Percentiles rank a stretch among this genome's conserved stretches.
These are phyloP conservation scores for Furnarius figulus DNA, from an alignment of 2,113 vertebrate species.

Conservation along the genomic window DNA sequence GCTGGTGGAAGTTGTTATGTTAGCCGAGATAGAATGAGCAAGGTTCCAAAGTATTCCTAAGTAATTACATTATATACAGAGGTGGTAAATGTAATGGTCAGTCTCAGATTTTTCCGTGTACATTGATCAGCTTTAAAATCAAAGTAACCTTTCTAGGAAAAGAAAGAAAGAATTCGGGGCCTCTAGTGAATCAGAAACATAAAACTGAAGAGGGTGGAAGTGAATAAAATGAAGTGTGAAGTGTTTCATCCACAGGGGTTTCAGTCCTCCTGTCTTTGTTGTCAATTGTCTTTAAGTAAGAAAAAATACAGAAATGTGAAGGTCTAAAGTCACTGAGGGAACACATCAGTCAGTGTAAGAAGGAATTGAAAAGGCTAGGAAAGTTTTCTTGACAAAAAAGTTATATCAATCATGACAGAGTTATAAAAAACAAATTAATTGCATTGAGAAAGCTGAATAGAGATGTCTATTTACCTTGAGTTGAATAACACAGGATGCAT, in stretches of 20 bases:
- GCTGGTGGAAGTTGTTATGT: background rate
- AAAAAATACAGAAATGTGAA: background rate
- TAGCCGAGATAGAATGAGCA: background rate
- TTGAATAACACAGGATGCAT: background rate
- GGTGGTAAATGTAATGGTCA: background rate
- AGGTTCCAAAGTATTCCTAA: background rate
- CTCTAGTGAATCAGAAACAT: background rate
- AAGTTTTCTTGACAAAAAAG: background rate
- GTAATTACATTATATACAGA: background rate
- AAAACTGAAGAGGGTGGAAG: background rate
- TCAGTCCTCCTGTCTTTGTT: background rate
- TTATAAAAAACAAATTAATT: slow-evolving; percentile 7
- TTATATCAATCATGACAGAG: background rate
- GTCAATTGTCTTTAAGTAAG: background rate
- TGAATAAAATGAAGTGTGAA: background rate
- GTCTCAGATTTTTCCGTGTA: background rate
- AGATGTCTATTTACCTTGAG: background rate
- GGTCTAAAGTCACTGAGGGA: background rate
- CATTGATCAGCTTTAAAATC: background rate
- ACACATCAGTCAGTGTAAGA: background rate
- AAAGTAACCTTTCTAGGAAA: background rate
- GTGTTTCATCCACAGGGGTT: background rate
- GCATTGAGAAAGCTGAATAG: background rate
- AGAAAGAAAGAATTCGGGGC: background rate
- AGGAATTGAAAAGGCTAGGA: background rate